Evolutionary conservation across 2,113 vertebrate species (phyloP).

Genomic region (Ranitomeya imitator): DNA sequence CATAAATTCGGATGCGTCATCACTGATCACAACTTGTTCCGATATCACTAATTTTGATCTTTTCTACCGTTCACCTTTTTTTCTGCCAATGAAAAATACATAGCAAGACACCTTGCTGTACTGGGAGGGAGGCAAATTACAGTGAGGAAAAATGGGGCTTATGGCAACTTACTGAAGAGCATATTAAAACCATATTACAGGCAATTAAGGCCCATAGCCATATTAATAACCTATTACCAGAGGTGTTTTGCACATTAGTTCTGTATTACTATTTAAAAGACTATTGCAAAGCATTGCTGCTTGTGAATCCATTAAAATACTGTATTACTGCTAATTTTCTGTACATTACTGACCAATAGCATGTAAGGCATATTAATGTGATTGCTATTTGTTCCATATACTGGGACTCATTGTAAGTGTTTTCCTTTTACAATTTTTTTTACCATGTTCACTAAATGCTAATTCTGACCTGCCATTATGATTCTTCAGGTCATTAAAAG

Average conservation of each 20-base stretch:
- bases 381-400: background rate
- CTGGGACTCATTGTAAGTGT: background rate
- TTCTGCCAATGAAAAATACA: background rate
- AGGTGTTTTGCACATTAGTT: background rate
- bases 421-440: background rate
- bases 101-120: background rate
- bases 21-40: background rate
- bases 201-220: background rate
- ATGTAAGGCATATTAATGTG: background rate
- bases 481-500: too few relatives aligned
- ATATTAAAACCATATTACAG: slow-evolving; percentile 1
- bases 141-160: background rate
- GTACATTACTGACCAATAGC: background rate
- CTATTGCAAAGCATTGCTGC: slow-evolving; percentile 1
- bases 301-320: background rate
- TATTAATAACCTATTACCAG: slow-evolving; percentile 6
- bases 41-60: background rate
- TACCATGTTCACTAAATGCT: too few relatives aligned
- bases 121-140: background rate
- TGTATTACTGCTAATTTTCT: slow-evolving; percentile 9
- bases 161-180: background rate
- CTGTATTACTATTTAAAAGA: background rate
- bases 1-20: background rate
- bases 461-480: too few relatives aligned
- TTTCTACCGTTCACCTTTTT: background rate